Evolutionary conservation across 1,140 invertebrate genomes (phyloP), one percentile per base, ranked within the genome.

Genomic region (Contarinia nasturtii): DNA sequence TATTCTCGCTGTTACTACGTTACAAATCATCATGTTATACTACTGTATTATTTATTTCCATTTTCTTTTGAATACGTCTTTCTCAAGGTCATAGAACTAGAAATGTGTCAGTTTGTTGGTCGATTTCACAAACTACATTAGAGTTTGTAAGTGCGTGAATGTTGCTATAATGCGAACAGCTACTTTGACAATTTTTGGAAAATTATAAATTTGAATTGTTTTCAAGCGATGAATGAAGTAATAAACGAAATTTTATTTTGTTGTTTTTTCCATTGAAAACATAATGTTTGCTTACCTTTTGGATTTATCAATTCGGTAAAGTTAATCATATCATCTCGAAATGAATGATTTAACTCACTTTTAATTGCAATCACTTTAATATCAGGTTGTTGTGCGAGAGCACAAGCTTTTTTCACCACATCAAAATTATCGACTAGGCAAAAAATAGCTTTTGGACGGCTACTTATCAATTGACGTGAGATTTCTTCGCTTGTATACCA

Each of bases 401-500:
- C 59, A 27, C 67, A 55, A 14, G 69, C 74, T 55, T 67, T 57
- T 43, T 57, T 54, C 1, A 74, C 59, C 10, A 59, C 66, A 0
- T 55, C 45, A 46, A 69, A 72, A 18, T 69, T 68, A 2, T 69
- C 57, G 14, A 70, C 66, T 1, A 72, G 70, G 4, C 82, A 75
- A 14, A 90, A 69, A 7, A 88, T 63, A 7, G 72, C 74, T 59
- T 79, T 81, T 12, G 75, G 70, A 4, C 72, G 66, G 3, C 75
- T 75, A 49, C 76, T 68, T 48, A 66, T 59, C 20, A 91, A 53
- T 58, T 88, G 86, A 11, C 73, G 71, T 21, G 67, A 63, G n/a
- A 90, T 74, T 70, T 73, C 62, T 90, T 86, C 76, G 55, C 75
- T 51, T 5, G 82, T 90, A 55, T 88, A 92, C 33, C 77, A 58